These are phyloP conservation scores for Metopolophium dirhodum DNA, from an alignment of 1,140 invertebrate genomes.

Conservation along the genomic window DNA sequence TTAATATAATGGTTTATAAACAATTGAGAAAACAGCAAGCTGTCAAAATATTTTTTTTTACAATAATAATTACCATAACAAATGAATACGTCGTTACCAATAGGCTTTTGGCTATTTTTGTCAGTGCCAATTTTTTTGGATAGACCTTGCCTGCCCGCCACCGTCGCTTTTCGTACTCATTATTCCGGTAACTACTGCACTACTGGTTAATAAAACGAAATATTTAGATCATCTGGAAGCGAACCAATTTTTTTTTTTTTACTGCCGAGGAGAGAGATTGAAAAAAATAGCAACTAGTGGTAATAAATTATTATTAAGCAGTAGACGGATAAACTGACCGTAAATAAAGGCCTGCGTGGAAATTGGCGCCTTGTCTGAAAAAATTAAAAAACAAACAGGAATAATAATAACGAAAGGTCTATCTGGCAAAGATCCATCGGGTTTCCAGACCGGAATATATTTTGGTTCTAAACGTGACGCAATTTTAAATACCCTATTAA, in stretches of 20 bases:
- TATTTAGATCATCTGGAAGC: conserved; percentile 36
- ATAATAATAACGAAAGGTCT: conserved; percentile 34
- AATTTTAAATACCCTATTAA: conserved; percentile 27
- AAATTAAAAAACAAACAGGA: conserved; percentile 25
- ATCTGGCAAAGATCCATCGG: conserved; percentile 43
- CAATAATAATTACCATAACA: neutral
- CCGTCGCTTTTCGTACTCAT: neutral
- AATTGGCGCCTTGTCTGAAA: conserved; percentile 51
- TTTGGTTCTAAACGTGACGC: conserved; percentile 18
- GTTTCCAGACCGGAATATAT: conserved; percentile 37
- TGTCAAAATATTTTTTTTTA: conserved; percentile 32
- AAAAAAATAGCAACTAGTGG: conserved; percentile 46
- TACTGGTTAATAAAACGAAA: conserved; percentile 23
- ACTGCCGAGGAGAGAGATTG: neutral
- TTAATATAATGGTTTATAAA: no score
- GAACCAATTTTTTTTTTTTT: conserved; percentile 18
- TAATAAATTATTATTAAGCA: conserved; percentile 53
- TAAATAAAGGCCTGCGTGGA: conserved; percentile 6
- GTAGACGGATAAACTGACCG: conserved; percentile 47
- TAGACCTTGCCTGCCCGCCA: neutral
- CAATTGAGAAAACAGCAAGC: neutral
- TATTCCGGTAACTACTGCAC: neutral
- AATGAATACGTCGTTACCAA: neutral
- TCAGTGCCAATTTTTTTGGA: conserved; percentile 13
- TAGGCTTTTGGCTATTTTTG: neutral